These are phyloP conservation scores for Bos indicus DNA, from an alignment of 2,113 vertebrate genomes.

Conservation along the genomic window DNA sequence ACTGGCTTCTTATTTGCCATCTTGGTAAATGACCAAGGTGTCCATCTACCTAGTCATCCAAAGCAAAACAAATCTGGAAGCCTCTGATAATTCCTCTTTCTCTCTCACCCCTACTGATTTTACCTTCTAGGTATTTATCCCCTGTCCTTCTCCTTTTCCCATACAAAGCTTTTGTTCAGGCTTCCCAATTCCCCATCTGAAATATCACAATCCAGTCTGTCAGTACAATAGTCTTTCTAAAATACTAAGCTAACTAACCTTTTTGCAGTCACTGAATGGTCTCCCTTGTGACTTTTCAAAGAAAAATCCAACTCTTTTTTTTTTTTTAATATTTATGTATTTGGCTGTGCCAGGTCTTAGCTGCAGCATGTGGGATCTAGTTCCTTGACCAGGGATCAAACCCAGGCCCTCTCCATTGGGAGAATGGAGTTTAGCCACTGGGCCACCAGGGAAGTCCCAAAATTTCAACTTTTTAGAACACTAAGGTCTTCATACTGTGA, in stretches of 20 bases:
- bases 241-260: not conserved
- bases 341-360: not conserved
- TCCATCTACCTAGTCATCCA: not conserved
- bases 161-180: not conserved
- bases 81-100: not conserved
- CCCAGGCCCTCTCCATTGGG: not conserved
- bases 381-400: not conserved
- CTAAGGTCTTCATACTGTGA: not conserved
- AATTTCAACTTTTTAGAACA: not conserved
- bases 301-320: not conserved
- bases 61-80: not conserved
- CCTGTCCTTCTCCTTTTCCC: not conserved
- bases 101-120: not conserved
- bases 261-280: not conserved
- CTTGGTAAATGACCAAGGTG: not conserved
- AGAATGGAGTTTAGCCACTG: not conserved
- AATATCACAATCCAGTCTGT: not conserved
- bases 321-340: not conserved
- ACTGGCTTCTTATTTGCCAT: not conserved
- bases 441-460: not conserved
- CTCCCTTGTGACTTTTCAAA: not conserved
- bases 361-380: not conserved
- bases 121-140: not conserved
- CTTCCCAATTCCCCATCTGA: not conserved
- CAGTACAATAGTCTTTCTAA: not conserved